These are phyloP conservation scores for Anaspis maculata DNA, from an alignment of 2,888 invertebrate genomes.

Conservation along the genomic window DNA sequence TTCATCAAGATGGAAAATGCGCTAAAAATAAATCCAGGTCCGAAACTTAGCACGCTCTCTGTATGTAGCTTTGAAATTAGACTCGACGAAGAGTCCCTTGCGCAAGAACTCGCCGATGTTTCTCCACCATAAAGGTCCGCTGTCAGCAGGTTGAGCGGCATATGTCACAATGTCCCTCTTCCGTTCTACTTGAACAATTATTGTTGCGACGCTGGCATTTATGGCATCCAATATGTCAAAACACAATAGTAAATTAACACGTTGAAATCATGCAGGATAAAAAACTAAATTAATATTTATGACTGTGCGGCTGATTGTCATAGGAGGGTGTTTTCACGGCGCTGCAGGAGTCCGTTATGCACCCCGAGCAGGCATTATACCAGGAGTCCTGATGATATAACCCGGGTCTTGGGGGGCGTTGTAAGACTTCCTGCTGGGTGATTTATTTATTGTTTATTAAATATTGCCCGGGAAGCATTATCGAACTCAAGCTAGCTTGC, in stretches of 20 bases:
- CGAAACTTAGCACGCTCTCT: too few species aligned
- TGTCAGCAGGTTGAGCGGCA: background rate
- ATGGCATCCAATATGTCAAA: constrained; percentile 27
- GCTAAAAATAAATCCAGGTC: too few species aligned
- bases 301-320: constrained; percentile 24
- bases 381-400: too few species aligned
- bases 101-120: background rate
- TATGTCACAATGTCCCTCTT: background rate
- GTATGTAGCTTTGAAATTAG: too few species aligned
- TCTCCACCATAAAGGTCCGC: background rate
- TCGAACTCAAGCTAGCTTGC: too few species aligned
- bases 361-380: constrained; percentile 13
- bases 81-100: too few species aligned
- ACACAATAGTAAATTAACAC: constrained; percentile 33
- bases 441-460: constrained; percentile 26
- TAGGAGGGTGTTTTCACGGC: constrained; percentile 10
- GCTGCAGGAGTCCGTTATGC: constrained; percentile 14
- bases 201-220: constrained; percentile 15
- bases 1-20: too few species aligned
- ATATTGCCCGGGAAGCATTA: too few species aligned
- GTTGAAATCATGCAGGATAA: constrained; percentile 29
- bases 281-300: constrained; percentile 37
- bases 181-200: background rate
- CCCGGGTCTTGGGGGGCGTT: constrained; percentile 20
- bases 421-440: constrained; percentile 25